Conservation (phyloP, 2,113 vertebrate genomes). For the Tricholaema leucomelas region DNA sequence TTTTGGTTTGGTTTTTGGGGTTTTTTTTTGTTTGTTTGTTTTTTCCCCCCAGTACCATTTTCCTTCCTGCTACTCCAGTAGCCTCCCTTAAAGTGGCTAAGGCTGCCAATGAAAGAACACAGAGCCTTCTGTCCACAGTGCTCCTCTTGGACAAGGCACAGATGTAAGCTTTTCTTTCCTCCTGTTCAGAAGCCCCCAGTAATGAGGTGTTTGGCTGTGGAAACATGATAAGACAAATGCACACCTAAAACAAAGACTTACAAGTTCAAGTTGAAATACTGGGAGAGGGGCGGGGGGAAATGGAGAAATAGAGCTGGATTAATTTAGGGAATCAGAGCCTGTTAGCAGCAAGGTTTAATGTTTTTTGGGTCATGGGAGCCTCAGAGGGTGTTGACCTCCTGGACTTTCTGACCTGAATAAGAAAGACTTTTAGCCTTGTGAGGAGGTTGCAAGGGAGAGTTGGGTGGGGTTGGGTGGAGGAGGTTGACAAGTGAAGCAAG, state of each 20-base stretch:
- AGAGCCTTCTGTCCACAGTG: slow-evolving; percentile 28
- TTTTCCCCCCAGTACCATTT: too few species aligned
- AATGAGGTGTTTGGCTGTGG: not conserved
- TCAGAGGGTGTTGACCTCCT: not conserved
- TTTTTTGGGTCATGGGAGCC: not conserved
- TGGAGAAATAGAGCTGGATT: not conserved
- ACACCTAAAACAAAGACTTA: not conserved
- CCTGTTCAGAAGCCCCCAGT: not conserved
- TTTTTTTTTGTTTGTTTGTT: too few species aligned
- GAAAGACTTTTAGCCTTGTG: not conserved
- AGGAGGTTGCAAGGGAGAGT: not conserved
- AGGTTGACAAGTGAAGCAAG: not conserved
- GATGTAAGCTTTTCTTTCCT: not conserved
- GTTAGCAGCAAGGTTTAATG: not conserved
- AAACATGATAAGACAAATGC: not conserved
- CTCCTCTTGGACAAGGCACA: slow-evolving; percentile 16
- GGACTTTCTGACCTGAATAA: not conserved
- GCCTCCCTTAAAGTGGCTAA: slow-evolving; percentile 1
- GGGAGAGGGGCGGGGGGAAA: not conserved
- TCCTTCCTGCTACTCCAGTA: not conserved
- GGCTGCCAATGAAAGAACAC: slow-evolving; percentile 43
- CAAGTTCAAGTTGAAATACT: not conserved
- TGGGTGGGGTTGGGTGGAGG: not conserved
- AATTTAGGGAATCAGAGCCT: not conserved
- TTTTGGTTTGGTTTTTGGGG: not conserved